Percentiles rank a stretch among this genome's conserved stretches.
These are phyloP conservation scores for Bombylius major DNA, from an alignment of 2,888 invertebrate genomes.

Conservation along the genomic window DNA sequence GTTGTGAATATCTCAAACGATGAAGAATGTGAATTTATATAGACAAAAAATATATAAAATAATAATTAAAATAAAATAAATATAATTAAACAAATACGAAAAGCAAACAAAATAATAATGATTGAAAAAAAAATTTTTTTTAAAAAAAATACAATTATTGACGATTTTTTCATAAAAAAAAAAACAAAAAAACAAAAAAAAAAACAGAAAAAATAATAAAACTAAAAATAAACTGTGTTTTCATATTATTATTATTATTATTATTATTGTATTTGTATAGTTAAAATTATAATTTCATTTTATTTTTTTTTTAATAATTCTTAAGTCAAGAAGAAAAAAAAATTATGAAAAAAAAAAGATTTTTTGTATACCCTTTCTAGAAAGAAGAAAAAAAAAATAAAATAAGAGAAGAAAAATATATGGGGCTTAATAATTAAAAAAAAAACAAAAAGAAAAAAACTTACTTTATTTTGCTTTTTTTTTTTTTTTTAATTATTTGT, in stretches of 20 bases:
- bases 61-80: not conserved
- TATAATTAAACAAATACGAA: not conserved
- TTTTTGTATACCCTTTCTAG: too few species aligned
- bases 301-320: too few species aligned
- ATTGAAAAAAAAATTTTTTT: not conserved
- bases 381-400: too few species aligned
- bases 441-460: too few species aligned
- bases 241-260: constrained; percentile 25
- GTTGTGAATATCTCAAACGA: constrained; percentile 21
- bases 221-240: constrained; percentile 33
- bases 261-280: constrained; percentile 27
- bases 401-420: too few species aligned
- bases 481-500: too few species aligned
- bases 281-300: too few species aligned
- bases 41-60: too few species aligned
- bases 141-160: not conserved
- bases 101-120: not conserved
- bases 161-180: not conserved
- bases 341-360: too few species aligned
- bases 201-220: not conserved
- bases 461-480: too few species aligned
- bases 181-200: not conserved
- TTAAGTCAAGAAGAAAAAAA: too few species aligned
- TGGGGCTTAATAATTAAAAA: too few species aligned
- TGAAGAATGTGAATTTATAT: not conserved